Evolutionary conservation across 2,113 vertebrate genomes (phyloP).

Genomic region (Chunga burmeisteri): DNA sequence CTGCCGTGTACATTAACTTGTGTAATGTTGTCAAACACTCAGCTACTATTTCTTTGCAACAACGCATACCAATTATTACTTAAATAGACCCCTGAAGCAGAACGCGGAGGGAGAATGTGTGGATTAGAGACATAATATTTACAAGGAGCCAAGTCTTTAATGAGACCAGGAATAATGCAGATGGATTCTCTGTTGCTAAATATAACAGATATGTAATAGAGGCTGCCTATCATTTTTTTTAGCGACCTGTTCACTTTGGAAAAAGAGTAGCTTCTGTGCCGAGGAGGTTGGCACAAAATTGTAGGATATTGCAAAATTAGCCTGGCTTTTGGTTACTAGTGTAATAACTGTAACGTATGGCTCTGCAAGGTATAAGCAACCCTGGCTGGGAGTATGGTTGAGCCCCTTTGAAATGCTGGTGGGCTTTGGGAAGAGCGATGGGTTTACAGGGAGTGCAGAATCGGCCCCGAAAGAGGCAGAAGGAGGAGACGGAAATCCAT

Average conservation of each 20-base stretch:
- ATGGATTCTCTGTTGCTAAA: slow-evolving; percentile 40
- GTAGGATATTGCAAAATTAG: background rate
- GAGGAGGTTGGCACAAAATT: background rate
- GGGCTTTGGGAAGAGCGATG: background rate
- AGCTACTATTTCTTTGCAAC: background rate
- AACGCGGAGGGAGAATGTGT: background rate
- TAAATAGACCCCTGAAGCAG: slow-evolving; percentile 47
- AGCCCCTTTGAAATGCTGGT: background rate
- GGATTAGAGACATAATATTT: slow-evolving; percentile 49
- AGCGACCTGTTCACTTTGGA: background rate
- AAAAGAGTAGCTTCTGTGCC: background rate
- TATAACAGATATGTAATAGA: background rate
- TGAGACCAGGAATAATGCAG: slow-evolving; percentile 46
- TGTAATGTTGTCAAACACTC: slow-evolving; percentile 38
- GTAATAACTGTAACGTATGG: fast-evolving
- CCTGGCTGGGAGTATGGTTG: background rate
- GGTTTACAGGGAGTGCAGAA: background rate
- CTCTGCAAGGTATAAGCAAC: background rate
- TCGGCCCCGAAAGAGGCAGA: fast-evolving
- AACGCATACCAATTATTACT: slow-evolving; percentile 12
- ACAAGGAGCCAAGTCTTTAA: slow-evolving; percentile 51
- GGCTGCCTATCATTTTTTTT: background rate
- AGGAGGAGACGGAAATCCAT: background rate
- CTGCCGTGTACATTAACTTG: background rate
- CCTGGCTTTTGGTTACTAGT: background rate